phyloP scores from a whole-genome alignment of 2,888 invertebrate genomes.

The Ceraclea dissimilis region DNA sequence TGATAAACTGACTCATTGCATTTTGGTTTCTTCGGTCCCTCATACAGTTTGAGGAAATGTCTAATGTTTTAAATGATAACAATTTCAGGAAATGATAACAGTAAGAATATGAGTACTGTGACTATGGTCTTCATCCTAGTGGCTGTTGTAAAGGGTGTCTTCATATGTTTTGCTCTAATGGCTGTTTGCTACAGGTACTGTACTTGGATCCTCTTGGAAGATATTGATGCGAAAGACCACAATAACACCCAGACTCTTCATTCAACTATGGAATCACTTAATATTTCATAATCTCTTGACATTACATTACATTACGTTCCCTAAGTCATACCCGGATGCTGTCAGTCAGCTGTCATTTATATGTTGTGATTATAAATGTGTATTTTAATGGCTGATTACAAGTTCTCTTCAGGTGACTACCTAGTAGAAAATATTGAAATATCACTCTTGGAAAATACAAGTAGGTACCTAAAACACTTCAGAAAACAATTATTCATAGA shows the following conservation, averaged over 20 bases:
- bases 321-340: conserved; percentile 19
- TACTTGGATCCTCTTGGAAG: conserved; percentile 27
- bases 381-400: conserved; percentile 16
- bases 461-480: no score
- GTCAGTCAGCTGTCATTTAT: conserved; percentile 17
- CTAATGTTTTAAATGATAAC: no score
- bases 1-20: no score
- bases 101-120: conserved; percentile 81
- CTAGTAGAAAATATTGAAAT: conserved; percentile 5
- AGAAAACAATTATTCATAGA: no score
- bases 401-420: no score
- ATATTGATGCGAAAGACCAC: conserved; percentile 6
- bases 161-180: conserved; percentile 92
- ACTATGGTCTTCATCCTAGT: conserved; percentile 89
- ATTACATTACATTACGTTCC: not conserved
- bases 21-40: no score
- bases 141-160: conserved; percentile 86
- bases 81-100: conserved; percentile 65
- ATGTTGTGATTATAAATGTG: conserved; percentile 10
- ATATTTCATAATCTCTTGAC: no score
- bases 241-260: conserved; percentile 26
- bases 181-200: conserved; percentile 92
- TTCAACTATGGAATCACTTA: no score
- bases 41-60: no score
- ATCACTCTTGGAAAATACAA: not conserved